Base-by-base conservation (phyloP, 2,113 vertebrate species). In the Forbesichthys agassizii region DNA sequence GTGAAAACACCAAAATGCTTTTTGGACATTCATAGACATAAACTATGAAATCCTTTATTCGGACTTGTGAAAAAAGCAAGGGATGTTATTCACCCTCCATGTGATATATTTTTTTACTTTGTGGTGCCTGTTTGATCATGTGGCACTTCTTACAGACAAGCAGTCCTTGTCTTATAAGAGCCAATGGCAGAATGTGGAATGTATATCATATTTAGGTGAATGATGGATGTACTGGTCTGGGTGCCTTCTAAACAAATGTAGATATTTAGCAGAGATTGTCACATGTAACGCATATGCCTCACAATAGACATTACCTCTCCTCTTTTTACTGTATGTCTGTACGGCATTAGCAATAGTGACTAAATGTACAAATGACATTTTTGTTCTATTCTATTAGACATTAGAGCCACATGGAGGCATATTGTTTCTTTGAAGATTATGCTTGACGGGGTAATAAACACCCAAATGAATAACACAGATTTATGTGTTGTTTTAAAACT, bases 1-100 rank as follows among this genome's bases (percentile, higher is more conserved):
- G 16, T 60, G 53, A 14, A 49, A 72, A 60, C 13, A 27, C 47
- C 33, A 27, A 47, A 42, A 12, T 16, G 53, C 54, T 52, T 73
- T 73, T 75, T 61, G 66, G 66, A 73, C 48, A 51, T 3, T 20
- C 66, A 33, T 33, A 59, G 76, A 80, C 47, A 73, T 63, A 64
- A 76, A 73, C 72, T 55, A 58, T 56, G 7, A 66, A 74, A 75
- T 74, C 75, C 52, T 79, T 68, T 33, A 65, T 48, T 18, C 56
- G 56, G 64, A 76, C 46, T 64, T 75, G 42, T 57, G 73, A 16
- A 71, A 69, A 63, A 64, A 71, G 48, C 46, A n/a, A 16, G 9
- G 56, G 13, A 12, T 64, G 68, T 67, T 61, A 52, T 80, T 73
- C 60, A 65, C 16, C 36, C 48, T 67, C 55, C 60, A 10, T 46